Evolutionary conservation across 2,888 invertebrate species (phyloP).

Genomic region (Periphyllus acericola): DNA sequence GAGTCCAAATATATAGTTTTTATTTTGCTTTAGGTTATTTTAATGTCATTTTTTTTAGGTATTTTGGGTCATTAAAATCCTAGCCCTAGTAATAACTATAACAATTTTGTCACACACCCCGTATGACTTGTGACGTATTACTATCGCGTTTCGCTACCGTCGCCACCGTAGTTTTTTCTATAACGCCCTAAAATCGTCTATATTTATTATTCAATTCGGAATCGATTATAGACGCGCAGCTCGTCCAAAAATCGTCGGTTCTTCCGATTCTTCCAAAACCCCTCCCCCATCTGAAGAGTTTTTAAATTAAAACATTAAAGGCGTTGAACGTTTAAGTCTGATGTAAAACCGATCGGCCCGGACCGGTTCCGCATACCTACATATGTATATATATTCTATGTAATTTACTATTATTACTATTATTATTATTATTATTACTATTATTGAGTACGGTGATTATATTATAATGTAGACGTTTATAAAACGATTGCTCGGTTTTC

Average conservation of each 20-base stretch:
- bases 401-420: background rate
- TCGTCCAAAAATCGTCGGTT: background rate
- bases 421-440: background rate
- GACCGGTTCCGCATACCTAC: conserved; percentile 21
- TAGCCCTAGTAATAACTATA: too few species aligned
- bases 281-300: too few species aligned
- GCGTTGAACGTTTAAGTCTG: background rate
- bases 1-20: too few species aligned
- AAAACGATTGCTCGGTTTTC: background rate
- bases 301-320: conserved; percentile 32
- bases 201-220: background rate
- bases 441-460: background rate
- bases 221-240: background rate
- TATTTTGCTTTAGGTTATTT: too few species aligned
- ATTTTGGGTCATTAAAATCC: too few species aligned
- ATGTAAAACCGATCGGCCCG: conserved; percentile 9
- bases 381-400: background rate
- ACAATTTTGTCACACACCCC: background rate
- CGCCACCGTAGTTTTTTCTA: background rate
- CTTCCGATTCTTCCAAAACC: background rate
- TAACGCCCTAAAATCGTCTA: background rate
- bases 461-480: conserved; percentile 10
- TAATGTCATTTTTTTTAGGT: too few species aligned
- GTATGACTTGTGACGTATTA: background rate
- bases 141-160: too few species aligned